Evolutionary conservation across 2,113 vertebrate genomes (phyloP).

Genomic region (Manacus vitellinus): DNA sequence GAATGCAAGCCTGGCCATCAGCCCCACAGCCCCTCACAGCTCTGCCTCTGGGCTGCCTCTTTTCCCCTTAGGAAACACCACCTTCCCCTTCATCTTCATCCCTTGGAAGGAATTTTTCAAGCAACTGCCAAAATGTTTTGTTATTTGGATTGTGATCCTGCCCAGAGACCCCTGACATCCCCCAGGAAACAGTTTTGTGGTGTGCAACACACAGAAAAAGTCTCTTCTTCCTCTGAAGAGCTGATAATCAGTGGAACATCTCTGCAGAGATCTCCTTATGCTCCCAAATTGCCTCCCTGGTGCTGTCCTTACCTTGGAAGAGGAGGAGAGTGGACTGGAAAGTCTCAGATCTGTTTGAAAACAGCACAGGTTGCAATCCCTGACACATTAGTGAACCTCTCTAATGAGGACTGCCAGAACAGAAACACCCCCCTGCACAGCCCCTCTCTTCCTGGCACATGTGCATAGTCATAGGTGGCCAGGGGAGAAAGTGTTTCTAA

Average conservation of each 20-base stretch:
- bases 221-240: background rate
- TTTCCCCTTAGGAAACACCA: background rate
- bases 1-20: background rate
- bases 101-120: background rate
- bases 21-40: background rate
- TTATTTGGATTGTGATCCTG: background rate
- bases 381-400: background rate
- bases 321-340: too few relatives aligned
- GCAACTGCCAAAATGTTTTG: rapidly evolving
- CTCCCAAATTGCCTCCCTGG: background rate
- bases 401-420: background rate
- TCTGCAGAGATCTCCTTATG: background rate
- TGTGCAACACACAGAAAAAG: background rate
- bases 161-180: background rate
- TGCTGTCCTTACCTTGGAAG: background rate
- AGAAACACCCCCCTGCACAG: background rate
- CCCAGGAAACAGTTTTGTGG: background rate
- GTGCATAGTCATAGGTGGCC: background rate
- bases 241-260: background rate
- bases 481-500: background rate
- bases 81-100: background rate
- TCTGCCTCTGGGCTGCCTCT: background rate
- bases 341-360: background rate
- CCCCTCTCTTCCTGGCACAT: background rate
- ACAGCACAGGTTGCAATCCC: background rate